These are phyloP conservation scores for Strix uralensis DNA, from an alignment of 2,113 vertebrate species.

Conservation along the genomic window DNA sequence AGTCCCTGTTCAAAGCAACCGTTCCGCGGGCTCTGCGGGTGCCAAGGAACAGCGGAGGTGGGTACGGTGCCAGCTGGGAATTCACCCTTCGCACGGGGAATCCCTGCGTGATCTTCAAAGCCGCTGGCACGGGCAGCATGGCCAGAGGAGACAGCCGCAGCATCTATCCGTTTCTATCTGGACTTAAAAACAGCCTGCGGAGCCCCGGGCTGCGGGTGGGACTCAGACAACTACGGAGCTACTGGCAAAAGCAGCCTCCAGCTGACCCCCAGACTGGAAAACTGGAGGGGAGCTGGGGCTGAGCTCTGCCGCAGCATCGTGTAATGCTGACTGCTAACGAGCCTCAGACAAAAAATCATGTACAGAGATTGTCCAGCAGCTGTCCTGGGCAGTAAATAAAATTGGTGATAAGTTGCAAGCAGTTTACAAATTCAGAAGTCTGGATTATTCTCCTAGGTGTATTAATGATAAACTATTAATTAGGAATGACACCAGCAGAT, in stretches of 20 bases:
- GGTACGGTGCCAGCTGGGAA: slow-evolving; percentile 37
- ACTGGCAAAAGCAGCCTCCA: background rate
- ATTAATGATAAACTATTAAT: background rate
- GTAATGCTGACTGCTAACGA: background rate
- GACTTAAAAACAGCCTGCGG: background rate
- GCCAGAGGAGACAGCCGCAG: background rate
- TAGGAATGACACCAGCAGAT: background rate
- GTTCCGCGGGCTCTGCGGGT: background rate
- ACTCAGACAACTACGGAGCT: background rate
- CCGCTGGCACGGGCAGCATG: background rate
- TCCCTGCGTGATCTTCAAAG: slow-evolving; percentile 33
- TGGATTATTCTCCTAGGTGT: background rate
- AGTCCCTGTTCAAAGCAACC: background rate
- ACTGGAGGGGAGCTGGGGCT: background rate
- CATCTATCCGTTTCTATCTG: accelerated
- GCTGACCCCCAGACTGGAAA: background rate
- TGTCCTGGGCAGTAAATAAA: background rate
- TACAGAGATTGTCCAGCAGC: background rate
- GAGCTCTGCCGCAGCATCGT: background rate
- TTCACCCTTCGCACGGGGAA: slow-evolving; percentile 14
- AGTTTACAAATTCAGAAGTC: background rate
- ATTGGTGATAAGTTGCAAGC: background rate
- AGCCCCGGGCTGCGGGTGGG: background rate
- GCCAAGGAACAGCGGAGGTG: background rate
- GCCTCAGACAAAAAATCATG: background rate